phyloP scores from a whole-genome alignment of 2,888 invertebrate genomes.

The Dendrolimus pini region DNA sequence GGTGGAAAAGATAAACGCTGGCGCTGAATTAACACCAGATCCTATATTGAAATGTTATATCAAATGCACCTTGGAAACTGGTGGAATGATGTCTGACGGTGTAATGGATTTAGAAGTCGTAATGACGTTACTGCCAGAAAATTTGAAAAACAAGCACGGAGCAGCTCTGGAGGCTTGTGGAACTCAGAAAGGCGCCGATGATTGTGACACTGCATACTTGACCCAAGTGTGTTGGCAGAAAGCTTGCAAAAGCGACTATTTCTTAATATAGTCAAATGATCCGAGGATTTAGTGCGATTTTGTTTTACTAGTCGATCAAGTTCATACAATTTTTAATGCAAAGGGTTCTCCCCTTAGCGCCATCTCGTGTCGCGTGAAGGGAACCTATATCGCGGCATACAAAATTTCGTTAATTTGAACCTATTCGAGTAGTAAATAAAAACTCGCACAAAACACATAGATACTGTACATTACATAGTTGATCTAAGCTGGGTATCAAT shows the following conservation, averaged over 20 bases:
- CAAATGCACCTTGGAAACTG: conserved; percentile 64
- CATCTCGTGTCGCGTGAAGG: no score
- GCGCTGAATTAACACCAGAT: conserved; percentile 46
- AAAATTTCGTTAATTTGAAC: no score
- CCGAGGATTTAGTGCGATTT: background rate
- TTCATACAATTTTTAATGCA: no score
- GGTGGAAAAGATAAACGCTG: conserved; percentile 45
- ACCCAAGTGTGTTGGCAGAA: conserved; percentile 65
- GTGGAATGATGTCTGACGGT: conserved; percentile 58
- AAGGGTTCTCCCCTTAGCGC: no score
- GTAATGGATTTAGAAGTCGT: conserved; percentile 55
- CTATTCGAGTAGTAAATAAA: no score
- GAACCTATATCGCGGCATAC: no score
- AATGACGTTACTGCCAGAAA: conserved; percentile 49
- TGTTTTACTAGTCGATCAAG: conserved; percentile 2
- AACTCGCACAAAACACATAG: no score
- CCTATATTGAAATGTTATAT: conserved; percentile 56
- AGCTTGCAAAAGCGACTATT: conserved; percentile 44
- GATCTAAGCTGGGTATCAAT: no score
- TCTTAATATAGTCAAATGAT: conserved; percentile 40
- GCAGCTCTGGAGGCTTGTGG: conserved; percentile 40
- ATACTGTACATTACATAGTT: no score
- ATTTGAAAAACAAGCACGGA: conserved; percentile 34
- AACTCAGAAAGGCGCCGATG: conserved; percentile 46
- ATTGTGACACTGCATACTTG: conserved; percentile 58